Evolutionary conservation across 2,797 vertebrate genomes (phyloP), one percentile per base, ranked within the genome.

Genomic region (Gymnoscopelus braueri): DNA sequence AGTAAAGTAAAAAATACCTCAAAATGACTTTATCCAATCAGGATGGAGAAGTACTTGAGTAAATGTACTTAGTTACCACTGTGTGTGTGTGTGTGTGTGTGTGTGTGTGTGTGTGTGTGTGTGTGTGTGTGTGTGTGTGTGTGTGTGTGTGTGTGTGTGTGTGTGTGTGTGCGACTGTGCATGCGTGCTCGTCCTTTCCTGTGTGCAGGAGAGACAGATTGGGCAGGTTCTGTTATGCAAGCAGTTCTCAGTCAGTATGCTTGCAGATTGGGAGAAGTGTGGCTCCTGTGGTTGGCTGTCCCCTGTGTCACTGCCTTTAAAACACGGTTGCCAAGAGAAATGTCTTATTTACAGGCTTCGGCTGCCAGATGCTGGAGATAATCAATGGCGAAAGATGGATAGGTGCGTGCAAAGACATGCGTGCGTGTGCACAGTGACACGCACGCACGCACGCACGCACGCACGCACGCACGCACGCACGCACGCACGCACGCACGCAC

Each of bases 231-330:
- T 81, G 82, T 92, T 90, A 82, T 85, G 82, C 88, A 90, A 91
- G 82, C 83, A 72, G 65, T 80, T 87, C 81, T 88, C 86, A 78
- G 88, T 88, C 86, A 78, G 88, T 78, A 83, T 85, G 87, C 83
- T 81, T 86, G 84, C 87, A 79, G 81, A 77, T 75, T 89, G 78
- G 87, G 85, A 82, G 86, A 88, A 87, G 87, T 91, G 89, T 82
- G 86, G 85, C 90, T 94, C 87, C 88, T 91, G 90, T 85, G 89
- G 91, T 92, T 87, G 84, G 90, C 89, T 93, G 91, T 93, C 91
- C 88, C 87, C 86, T 85, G 83, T 92, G 89, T 92, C 92, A 89
- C 90, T 87, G 87, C 82, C 83, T 84, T 87, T 84, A 80, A 86
- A 90, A 90, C 82, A 80, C 82, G 83, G 78, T 86, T 84, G 91